These are phyloP conservation scores for Sepioteuthis lessoniana DNA, from an alignment of 2,888 invertebrate species.

Conservation along the genomic window DNA sequence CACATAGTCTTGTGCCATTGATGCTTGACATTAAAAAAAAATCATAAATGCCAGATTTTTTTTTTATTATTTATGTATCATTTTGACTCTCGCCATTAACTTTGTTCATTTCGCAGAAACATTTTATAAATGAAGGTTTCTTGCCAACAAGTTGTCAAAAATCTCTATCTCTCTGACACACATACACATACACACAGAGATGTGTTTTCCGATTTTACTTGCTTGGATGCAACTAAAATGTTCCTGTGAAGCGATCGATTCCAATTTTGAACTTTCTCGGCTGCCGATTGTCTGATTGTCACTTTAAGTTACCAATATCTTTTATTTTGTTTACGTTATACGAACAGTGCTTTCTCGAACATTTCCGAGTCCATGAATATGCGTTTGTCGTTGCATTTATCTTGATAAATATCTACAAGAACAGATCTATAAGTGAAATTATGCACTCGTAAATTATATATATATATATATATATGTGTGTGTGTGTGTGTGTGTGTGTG, in stretches of 20 bases:
- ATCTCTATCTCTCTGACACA: too few species aligned
- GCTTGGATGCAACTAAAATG: neutral
- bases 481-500: too few species aligned
- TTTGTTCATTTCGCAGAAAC: neutral
- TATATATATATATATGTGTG: too few species aligned
- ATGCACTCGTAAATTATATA: too few species aligned
- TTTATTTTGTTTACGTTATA: neutral
- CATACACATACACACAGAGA: too few species aligned
- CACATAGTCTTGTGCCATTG: too few species aligned
- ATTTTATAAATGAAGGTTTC: neutral
- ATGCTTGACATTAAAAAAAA: too few species aligned
- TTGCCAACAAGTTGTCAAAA: neutral
- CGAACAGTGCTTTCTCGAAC: neutral
- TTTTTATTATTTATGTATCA: neutral
- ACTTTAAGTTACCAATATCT: conserved; percentile 33
- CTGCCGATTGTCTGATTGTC: conserved; percentile 1
- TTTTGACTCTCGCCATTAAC: neutral
- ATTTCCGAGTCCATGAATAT: neutral
- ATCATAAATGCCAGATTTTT: too few species aligned
- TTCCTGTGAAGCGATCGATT: neutral
- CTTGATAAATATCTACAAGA: too few species aligned
- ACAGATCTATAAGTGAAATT: too few species aligned
- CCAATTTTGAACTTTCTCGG: conserved; percentile 16
- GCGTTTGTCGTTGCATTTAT: neutral
- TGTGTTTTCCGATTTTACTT: neutral